Base-by-base conservation (phyloP, 2,888 invertebrate genomes). In the Pimpla rufipes region DNA sequence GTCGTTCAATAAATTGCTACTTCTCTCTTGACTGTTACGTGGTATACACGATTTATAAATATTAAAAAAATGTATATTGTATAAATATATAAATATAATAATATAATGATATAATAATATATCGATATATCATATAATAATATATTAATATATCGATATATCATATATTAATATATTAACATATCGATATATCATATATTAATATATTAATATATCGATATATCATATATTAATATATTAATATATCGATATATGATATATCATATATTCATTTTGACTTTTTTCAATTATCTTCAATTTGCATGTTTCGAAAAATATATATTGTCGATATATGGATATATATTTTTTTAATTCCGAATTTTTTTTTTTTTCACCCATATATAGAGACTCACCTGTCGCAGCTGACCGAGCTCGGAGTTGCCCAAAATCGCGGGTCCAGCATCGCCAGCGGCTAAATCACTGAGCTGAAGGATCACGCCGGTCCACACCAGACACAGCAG, bases 361-460 rank as follows among this genome's bases (percentile, higher is more conserved):
- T 23, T 13, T 23, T 55, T 7, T 23, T 13, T n/a, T n/a, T n/a
- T n/a, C n/a, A n/a, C n/a, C 13, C 13, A 3, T 57, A n/a, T 35
- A 16, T 35, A 35, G 5, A 23, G 66, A 83, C 88, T 89, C 76
- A 91, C 91, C 81, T 89, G 88, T 79, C 90, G 88, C 42, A 91
- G 83, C n/a, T 88, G 87, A 52, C 80, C 13, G 29, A 88, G 76
- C 1, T 91, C 90, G 21, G 83, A 23, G 47, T 77, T 86, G 7
- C 85, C 57, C 1, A 88, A 81, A 64, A 90, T 90, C 52, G 87
- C 86, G 0, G 91, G 89, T 52, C 89, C 91, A n/a, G 90, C 91
- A 50, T 92, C 92, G 7, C 89, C 91, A 8, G 81, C 66, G 40
- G 85, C 88, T 37, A 86, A 78, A 55, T 80, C 83, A 47, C 73